phyloP scores from a whole-genome alignment of 2,888 invertebrate species.

The Rapana venosa region DNA sequence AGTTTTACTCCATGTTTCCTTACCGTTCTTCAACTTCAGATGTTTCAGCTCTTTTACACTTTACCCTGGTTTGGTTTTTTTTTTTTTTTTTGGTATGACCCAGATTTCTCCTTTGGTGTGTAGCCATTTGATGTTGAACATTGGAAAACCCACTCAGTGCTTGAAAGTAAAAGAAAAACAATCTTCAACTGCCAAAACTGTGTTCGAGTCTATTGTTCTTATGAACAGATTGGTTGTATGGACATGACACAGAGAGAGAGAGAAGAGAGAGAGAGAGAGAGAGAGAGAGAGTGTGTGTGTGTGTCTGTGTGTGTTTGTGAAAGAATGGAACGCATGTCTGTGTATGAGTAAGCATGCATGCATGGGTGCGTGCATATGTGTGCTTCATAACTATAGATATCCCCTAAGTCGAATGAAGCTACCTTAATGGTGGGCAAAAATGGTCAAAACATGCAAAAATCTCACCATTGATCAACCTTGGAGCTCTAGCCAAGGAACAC shows the following conservation, averaged over 20 bases:
- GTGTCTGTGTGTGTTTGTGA: neutral
- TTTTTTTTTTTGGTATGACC: neutral
- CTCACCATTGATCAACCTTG: too few relatives aligned
- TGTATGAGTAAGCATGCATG: neutral
- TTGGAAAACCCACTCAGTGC: constrained; percentile 1
- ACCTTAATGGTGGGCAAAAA: too few relatives aligned
- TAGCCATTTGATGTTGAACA: constrained; percentile 5
- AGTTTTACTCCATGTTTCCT: neutral
- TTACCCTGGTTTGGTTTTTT: neutral
- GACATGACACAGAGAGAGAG: too few relatives aligned
- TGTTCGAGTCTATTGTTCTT: neutral
- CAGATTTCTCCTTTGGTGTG: neutral
- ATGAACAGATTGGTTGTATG: too few relatives aligned
- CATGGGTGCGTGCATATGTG: constrained; percentile 33
- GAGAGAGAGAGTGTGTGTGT: neutral
- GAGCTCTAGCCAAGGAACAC: too few relatives aligned
- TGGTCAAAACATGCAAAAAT: too few relatives aligned
- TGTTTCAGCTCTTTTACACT: neutral
- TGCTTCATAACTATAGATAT: neutral
- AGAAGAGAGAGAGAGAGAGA: too few relatives aligned
- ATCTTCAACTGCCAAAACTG: neutral
- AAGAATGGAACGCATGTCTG: neutral
- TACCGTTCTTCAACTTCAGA: neutral
- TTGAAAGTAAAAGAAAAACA: constrained; percentile 9
- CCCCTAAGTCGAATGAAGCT: too few relatives aligned